Base-by-base conservation (phyloP, 2,113 vertebrate species). In the pig (Sus scrofa) region DNA sequence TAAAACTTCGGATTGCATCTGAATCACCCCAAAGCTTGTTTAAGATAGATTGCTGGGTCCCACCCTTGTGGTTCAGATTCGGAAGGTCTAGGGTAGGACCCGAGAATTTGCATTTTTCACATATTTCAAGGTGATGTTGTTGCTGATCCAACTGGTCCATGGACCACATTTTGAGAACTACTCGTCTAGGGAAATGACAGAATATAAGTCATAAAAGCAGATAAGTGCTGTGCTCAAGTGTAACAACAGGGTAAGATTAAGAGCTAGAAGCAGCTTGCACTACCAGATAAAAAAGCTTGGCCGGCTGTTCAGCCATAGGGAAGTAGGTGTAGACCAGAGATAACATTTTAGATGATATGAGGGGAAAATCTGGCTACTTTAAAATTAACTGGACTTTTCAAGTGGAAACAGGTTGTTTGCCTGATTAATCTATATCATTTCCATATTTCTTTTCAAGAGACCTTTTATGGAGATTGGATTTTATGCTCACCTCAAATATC, bases 381-480 rank as follows among this genome's bases (percentile, higher is more conserved):
- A 85, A 88, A 82, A 79, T 96, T 74, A 94, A 84, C 63, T 96
- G 71, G 50, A 92, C 44, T 88, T 95, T 82, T 92, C 65, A 86
- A 92, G 73, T 84, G 50, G 81, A 94, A 96, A 93, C 50, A 89
- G 67, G 81, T 96, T 97, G 24, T 96, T 86, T 84, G 74, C 20
- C 74, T 84, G 52, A 81, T 97, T 89, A 89, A 94, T 94, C 67
- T 74, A 22, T 84, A 96, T 93, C 26, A 89, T 75, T 91, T 93
- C 71, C 50, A 71, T 96, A 79, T 95, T 96, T 79, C 75, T 96
- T 92, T 96, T 34, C 84, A 79, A 94, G 83, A 67, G 86, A 77
- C 14, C 63, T 96, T 96, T 98, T 91, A 93, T 86, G 54, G n/a
- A 96, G 75, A 81, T 89, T 56, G 12, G 70, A 89, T 89, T 95